Evolutionary conservation across 2,888 invertebrate genomes (phyloP).

Genomic region (Xylocampa areola): DNA sequence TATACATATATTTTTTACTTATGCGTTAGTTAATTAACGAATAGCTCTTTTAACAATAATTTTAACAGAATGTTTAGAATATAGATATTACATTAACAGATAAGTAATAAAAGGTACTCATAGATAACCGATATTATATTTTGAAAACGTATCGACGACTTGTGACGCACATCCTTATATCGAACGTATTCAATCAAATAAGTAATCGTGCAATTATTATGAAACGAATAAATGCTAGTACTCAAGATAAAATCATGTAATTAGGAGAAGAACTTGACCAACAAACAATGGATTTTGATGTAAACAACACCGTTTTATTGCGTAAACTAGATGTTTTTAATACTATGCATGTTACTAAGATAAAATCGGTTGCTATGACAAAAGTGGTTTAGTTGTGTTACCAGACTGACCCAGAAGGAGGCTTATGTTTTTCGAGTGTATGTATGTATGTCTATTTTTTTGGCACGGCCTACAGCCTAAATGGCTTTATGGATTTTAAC

Average conservation of each 20-base stretch:
- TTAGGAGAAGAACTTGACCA: constrained; percentile 1
- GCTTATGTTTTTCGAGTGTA: too few species aligned
- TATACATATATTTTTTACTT: too few species aligned
- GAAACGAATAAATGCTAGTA: background rate
- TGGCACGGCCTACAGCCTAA: too few species aligned
- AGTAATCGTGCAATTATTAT: background rate
- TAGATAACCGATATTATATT: background rate
- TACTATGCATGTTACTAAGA: background rate
- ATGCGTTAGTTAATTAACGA: too few species aligned
- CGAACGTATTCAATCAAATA: background rate
- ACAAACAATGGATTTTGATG: background rate
- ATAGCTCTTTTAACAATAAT: too few species aligned
- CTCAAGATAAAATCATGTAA: constrained; percentile 4
- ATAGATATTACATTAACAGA: too few species aligned
- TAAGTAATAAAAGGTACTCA: too few species aligned
- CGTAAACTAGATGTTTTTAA: background rate
- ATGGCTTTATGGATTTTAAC: too few species aligned
- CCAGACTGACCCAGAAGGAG: too few species aligned
- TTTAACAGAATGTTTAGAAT: too few species aligned
- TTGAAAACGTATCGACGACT: background rate
- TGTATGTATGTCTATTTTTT: too few species aligned
- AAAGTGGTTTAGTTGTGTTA: background rate
- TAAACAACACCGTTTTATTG: constrained; percentile 4
- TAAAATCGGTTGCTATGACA: background rate
- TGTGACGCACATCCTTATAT: background rate